A percentile compares a stretch with the other conserved stretches of the same genome.
Conservation (phyloP, 2,888 invertebrate genomes). For the Acrocera orbiculus region DNA sequence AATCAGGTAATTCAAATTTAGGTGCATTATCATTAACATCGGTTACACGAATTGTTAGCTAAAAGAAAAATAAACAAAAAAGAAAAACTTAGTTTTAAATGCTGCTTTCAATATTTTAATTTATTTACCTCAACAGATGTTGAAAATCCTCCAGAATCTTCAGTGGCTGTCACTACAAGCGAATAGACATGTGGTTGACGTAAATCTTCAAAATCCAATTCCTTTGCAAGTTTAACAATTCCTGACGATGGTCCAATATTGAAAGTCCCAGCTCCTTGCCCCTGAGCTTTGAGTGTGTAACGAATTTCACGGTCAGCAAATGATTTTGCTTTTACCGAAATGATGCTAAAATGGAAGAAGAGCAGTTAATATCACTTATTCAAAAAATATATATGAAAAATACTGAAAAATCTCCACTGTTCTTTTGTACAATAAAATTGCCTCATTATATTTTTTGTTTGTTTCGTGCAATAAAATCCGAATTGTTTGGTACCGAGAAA, state of each 20-base stretch:
- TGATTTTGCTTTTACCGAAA: constrained; percentile 92
- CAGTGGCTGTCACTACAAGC: constrained; percentile 82
- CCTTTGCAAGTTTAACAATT: constrained; percentile 87
- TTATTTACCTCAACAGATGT: constrained; percentile 71
- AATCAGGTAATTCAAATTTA: constrained; percentile 88
- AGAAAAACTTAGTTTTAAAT: not conserved
- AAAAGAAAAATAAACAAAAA: constrained; percentile 21
- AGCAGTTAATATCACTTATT: constrained; percentile 1
- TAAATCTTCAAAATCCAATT: constrained; percentile 91
- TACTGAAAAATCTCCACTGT: no score
- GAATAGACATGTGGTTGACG: constrained; percentile 88
- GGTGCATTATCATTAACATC: constrained; percentile 98
- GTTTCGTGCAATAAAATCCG: no score
- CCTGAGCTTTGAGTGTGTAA: constrained; percentile 88
- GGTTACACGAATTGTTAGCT: constrained; percentile 83
- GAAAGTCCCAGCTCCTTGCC: constrained; percentile 86
- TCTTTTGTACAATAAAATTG: no score
- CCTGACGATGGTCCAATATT: constrained; percentile 89
- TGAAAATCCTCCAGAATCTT: constrained; percentile 93
- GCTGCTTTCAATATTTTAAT: not conserved
- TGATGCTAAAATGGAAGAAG: constrained; percentile 50
- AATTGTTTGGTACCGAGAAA: no score
- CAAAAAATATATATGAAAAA: not conserved
- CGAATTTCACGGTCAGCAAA: constrained; percentile 93
- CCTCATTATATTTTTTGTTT: no score